Conservation (phyloP, 2,797 vertebrate species). For the Enteromius treurensis region DNA sequence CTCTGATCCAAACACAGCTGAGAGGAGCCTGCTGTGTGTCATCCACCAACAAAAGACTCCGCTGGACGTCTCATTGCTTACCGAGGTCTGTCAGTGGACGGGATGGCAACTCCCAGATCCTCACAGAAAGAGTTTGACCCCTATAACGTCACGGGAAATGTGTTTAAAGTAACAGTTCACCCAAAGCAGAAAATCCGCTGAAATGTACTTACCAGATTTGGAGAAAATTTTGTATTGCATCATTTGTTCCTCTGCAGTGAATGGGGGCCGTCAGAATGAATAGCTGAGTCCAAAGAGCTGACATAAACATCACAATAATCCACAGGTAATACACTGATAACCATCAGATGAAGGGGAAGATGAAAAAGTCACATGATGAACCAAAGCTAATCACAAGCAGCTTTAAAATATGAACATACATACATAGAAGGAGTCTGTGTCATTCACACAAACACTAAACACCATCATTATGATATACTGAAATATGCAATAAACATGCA, state of each 20-base stretch:
- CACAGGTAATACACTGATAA: neutral
- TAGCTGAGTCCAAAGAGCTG: neutral
- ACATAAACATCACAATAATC: neutral
- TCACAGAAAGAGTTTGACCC: neutral
- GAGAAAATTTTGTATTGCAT: neutral
- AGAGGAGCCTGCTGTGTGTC: slow-evolving; percentile 1
- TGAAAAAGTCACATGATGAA: no score
- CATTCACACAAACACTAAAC: no score
- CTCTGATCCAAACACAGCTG: slow-evolving; percentile 10
- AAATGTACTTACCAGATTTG: neutral
- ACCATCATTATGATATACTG: no score
- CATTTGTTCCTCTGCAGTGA: neutral
- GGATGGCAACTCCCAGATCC: neutral
- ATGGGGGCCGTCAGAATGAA: neutral
- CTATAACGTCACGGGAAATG: neutral
- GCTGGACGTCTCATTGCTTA: neutral
- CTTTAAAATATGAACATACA: no score
- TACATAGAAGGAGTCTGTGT: no score
- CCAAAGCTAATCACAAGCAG: no score
- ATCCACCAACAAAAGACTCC: neutral
- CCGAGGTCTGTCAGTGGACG: neutral
- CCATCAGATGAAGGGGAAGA: no score
- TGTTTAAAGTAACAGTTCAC: neutral
- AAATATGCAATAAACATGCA: no score
- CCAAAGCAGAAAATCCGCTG: neutral